Evolutionary conservation across 2,113 vertebrate genomes (phyloP).

Genomic region (Odobenus rosmarus): DNA sequence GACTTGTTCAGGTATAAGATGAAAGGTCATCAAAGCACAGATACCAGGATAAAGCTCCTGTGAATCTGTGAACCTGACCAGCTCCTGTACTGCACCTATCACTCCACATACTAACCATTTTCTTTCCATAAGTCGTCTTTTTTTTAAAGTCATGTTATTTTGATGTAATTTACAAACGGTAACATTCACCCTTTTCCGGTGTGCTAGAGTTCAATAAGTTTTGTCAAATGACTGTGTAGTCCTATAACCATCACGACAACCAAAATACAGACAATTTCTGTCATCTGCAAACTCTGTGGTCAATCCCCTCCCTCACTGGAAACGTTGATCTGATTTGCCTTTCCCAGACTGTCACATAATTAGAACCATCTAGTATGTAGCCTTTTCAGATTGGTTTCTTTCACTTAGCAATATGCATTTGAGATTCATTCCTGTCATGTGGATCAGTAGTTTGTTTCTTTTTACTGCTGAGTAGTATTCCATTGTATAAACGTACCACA

Average conservation of each 20-base stretch:
- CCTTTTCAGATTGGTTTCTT: neutral
- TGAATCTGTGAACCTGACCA: neutral
- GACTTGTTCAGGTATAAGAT: neutral
- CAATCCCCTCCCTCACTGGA: neutral
- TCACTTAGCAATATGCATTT: neutral
- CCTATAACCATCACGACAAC: neutral
- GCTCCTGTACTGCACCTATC: neutral
- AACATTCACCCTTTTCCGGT: neutral
- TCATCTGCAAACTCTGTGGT: neutral
- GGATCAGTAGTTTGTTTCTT: neutral
- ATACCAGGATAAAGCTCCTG: neutral
- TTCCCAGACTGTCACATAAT: neutral
- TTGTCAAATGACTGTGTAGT: neutral
- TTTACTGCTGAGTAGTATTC: neutral
- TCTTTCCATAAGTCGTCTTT: neutral
- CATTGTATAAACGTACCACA: neutral
- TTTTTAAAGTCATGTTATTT: neutral
- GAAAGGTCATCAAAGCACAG: neutral
- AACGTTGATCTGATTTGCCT: neutral
- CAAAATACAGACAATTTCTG: neutral
- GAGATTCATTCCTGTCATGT: neutral
- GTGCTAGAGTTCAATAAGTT: neutral
- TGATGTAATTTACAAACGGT: neutral
- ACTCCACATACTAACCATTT: neutral
- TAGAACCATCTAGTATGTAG: neutral